Base-by-base conservation (phyloP, 2,888 invertebrate species). In the Leptopilina syphax region DNA sequence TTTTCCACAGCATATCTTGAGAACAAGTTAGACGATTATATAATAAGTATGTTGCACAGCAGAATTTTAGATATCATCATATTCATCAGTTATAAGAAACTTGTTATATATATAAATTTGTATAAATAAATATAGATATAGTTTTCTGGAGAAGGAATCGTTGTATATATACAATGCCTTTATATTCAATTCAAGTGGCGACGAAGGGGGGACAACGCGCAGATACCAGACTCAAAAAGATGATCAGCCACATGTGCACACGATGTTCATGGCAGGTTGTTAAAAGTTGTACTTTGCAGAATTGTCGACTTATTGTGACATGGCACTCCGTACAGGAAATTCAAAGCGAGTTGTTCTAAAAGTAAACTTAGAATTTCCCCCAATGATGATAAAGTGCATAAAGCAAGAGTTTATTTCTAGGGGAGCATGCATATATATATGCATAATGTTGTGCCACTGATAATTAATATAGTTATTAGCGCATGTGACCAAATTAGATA, bases 101-200 rank as follows among this genome's bases (percentile, higher is more conserved):
- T 34, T 34, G 47, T 47, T 47, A 47, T 47, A 47, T 6, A 47
- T 47, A 47, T 47, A 47, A 9, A 47, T 47, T 9, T 47, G 9
- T 47, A 47, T 47, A 47, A 10, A 34, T 47, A 47, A 9, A 47
- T 47, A 47, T 47, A 47, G 47, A 34, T 34, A 34, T 34, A 34
- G 4, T 34, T 47, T 63, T 77, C 24, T 47, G 77, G 41, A 65
- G 67, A 57, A 76, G 54, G 73, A 73, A 57, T 73, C 34, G 34
- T 34, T 34, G 34, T 47, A 6, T 18, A 6, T 18, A 12, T 27
- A 73, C 73, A 73, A 73, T 73, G 70, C 78, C 78, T 78, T 78
- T 34, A 34, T 70, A 78, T 70, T 78, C 80, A 68, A 54, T 73
- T 73, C 73, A 83, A 76, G 85, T 86, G 85, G 87, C 86, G 85